Conservation (phyloP, 2,888 invertebrate species). For the Cheilosia vulpina region DNA sequence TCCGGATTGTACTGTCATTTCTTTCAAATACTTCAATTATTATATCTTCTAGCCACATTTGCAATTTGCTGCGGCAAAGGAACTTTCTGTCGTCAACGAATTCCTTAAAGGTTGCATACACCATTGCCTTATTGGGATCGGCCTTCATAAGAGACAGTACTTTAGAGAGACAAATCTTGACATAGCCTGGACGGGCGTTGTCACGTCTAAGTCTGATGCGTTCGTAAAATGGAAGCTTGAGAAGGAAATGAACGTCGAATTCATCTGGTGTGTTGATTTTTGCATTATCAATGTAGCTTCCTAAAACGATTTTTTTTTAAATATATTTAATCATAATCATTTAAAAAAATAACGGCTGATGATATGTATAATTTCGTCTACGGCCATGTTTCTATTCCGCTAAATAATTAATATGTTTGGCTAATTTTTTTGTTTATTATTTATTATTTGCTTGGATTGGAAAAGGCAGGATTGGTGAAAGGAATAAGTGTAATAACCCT, state of each 20-base stretch:
- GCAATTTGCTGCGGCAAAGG: constrained; percentile 76
- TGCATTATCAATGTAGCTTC: constrained; percentile 75
- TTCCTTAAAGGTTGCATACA: not conserved
- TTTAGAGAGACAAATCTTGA: constrained; percentile 74
- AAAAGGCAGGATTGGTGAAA: too few relatives aligned
- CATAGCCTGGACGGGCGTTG: constrained; percentile 73
- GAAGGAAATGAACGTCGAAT: constrained; percentile 77
- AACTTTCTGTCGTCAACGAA: constrained; percentile 44
- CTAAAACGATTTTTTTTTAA: constrained; percentile 52
- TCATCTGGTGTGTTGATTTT: constrained; percentile 77
- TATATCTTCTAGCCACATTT: constrained; percentile 77
- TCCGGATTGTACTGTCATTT: not conserved
- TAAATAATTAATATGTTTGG: too few relatives aligned
- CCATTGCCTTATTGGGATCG: constrained; percentile 24
- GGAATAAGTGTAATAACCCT: too few relatives aligned
- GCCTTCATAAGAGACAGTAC: constrained; percentile 25
- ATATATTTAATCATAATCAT: not conserved
- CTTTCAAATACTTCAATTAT: constrained; percentile 23
- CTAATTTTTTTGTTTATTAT: too few relatives aligned
- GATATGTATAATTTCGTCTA: too few relatives aligned
- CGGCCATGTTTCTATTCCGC: too few relatives aligned
- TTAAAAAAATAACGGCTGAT: too few relatives aligned
- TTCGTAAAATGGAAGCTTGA: constrained; percentile 69
- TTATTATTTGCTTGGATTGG: too few relatives aligned
- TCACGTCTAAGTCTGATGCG: constrained; percentile 46